Evolutionary conservation across 92 coral and sea anemone species (phyloP).

Genomic region (Heteractis magnifica): DNA sequence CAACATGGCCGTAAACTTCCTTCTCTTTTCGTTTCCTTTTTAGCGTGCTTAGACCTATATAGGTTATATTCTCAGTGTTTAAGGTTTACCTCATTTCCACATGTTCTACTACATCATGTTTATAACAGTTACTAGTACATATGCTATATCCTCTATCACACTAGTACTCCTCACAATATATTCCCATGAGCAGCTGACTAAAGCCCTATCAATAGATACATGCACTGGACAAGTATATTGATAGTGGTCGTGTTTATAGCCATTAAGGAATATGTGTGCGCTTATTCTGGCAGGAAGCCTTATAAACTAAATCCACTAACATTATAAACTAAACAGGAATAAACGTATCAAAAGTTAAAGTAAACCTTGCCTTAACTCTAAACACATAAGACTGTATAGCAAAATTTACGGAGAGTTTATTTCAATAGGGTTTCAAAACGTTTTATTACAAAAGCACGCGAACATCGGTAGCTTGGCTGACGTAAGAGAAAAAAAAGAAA

Average conservation of each 20-base stretch:
- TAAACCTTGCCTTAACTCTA: constrained; percentile 1
- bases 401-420: not conserved
- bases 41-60: not conserved
- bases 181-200: not conserved
- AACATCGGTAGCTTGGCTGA: too few species aligned
- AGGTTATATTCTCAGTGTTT: not conserved
- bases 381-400: not conserved
- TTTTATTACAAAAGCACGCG: not conserved
- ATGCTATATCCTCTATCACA: not conserved
- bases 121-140: not conserved
- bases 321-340: not conserved
- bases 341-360: not conserved
- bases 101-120: not conserved
- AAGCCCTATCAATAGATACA: not conserved
- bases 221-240: not conserved
- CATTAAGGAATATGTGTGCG: not conserved
- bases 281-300: not conserved
- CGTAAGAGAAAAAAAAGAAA: not conserved
- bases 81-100: not conserved
- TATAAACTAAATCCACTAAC: not conserved
- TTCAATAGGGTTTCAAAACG: not conserved
- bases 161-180: not conserved
- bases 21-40: not conserved
- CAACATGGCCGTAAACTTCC: not conserved
- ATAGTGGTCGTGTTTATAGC: constrained; percentile 5